Evolutionary conservation across 2,113 vertebrate species (phyloP).

Genomic region (Neomonachus schauinslandi): DNA sequence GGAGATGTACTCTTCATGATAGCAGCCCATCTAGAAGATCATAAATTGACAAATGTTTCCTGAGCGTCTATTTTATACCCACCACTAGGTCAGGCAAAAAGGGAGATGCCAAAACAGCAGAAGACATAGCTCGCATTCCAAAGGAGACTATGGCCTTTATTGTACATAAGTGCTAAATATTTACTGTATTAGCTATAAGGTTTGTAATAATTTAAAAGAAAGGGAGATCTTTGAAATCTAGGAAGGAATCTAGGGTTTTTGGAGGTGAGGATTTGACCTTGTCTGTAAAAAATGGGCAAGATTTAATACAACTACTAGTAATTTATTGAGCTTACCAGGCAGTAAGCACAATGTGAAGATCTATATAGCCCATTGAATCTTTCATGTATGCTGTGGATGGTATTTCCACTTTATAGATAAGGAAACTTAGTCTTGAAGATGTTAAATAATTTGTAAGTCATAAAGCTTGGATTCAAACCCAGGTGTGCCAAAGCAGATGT

Average conservation of each 20-base stretch:
- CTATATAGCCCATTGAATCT: background rate
- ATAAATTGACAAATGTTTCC: background rate
- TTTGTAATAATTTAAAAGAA: conserved; percentile 23
- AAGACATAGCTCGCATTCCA: background rate
- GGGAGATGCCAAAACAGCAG: background rate
- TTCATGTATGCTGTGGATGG: background rate
- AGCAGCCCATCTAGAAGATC: background rate
- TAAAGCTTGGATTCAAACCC: background rate
- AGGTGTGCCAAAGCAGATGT: background rate
- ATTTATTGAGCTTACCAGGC: background rate
- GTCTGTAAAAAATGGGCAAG: background rate
- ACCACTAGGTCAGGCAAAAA: background rate
- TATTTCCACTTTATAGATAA: background rate
- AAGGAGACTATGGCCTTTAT: background rate
- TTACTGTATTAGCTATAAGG: background rate
- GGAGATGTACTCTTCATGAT: background rate
- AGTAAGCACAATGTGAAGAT: background rate
- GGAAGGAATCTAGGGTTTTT: background rate
- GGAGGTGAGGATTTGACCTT: background rate
- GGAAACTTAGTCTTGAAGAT: background rate
- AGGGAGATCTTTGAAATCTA: background rate
- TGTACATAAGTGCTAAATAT: background rate
- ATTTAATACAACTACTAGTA: background rate
- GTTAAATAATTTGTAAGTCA: background rate
- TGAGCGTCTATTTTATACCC: background rate